Conservation (phyloP, 2,113 vertebrate species). For the Spea multiplicata region DNA sequence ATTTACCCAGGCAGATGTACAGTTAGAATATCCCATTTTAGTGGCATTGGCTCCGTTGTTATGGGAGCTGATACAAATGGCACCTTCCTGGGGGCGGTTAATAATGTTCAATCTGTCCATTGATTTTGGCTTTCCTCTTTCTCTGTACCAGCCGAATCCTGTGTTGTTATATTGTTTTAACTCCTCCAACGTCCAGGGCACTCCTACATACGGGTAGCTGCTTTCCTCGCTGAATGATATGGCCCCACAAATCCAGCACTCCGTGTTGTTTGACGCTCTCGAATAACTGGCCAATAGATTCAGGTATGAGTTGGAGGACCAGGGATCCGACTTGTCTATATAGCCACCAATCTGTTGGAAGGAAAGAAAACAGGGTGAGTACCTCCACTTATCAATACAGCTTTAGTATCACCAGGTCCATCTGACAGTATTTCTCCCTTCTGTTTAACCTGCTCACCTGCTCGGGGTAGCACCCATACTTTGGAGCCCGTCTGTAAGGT, state of each 20-base stretch:
- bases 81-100: not conserved
- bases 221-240: too few relatives aligned
- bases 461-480: not conserved
- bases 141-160: not conserved
- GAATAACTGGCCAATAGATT: not conserved
- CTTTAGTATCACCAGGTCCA: not conserved
- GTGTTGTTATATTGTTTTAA: not conserved
- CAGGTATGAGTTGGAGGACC: slow-evolving; percentile 3
- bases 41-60: too few relatives aligned
- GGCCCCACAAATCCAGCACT: not conserved
- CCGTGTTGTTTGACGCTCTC: not conserved
- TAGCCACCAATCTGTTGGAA: slow-evolving; percentile 1
- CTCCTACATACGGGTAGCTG: not conserved
- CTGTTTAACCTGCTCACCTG: not conserved
- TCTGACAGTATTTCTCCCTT: not conserved
- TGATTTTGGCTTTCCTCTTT: not conserved
- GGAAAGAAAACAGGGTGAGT: not conserved
- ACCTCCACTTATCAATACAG: not conserved
- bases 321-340: not conserved
- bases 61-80: too few relatives aligned
- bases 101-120: not conserved
- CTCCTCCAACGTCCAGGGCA: not conserved
- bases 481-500: not conserved
- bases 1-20: not conserved
- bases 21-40: not conserved